These are phyloP conservation scores for Drosophila melanogaster DNA, from an alignment of 1,140 invertebrate genomes.

Conservation along the genomic window DNA sequence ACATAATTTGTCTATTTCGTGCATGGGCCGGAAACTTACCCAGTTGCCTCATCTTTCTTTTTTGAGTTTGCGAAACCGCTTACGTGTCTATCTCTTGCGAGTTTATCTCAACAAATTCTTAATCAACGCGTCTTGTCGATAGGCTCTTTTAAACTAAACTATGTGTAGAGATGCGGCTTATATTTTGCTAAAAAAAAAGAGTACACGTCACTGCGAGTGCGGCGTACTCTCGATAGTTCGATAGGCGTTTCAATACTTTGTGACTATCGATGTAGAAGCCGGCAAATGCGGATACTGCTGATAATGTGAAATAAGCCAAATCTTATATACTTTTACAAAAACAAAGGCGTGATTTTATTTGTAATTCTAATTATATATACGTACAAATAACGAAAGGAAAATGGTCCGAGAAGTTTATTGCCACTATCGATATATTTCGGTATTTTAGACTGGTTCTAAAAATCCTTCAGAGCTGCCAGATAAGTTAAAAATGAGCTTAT, in stretches of 20 bases:
- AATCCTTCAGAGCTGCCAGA: not conserved
- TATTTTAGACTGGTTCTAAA: not conserved
- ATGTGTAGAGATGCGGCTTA: conserved; percentile 18
- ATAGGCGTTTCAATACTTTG: not conserved
- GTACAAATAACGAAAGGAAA: too few species aligned
- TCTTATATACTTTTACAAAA: too few species aligned
- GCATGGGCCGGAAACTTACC: not conserved
- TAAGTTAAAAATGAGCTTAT: not conserved
- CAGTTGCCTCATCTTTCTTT: conserved; percentile 18
- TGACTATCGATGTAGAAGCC: not conserved
- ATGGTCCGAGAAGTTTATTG: not conserved
- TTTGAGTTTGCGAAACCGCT: not conserved
- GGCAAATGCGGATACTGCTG: not conserved
- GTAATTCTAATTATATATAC: too few species aligned
- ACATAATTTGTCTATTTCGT: not conserved
- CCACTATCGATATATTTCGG: not conserved
- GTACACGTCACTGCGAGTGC: conserved; percentile 25
- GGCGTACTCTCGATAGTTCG: conserved; percentile 4
- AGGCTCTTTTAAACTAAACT: not conserved
- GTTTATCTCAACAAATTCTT: conserved; percentile 11
- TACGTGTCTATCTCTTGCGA: conserved; percentile 9
- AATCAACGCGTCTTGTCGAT: conserved; percentile 15
- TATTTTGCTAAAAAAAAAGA: conserved; percentile 24
- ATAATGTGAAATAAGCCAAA: too few species aligned
- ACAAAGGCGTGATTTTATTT: not conserved